These are phyloP conservation scores for Mastigias papua DNA, from an alignment of 30 jellyfish, hydroid and myxozoan species.

Conservation along the genomic window DNA sequence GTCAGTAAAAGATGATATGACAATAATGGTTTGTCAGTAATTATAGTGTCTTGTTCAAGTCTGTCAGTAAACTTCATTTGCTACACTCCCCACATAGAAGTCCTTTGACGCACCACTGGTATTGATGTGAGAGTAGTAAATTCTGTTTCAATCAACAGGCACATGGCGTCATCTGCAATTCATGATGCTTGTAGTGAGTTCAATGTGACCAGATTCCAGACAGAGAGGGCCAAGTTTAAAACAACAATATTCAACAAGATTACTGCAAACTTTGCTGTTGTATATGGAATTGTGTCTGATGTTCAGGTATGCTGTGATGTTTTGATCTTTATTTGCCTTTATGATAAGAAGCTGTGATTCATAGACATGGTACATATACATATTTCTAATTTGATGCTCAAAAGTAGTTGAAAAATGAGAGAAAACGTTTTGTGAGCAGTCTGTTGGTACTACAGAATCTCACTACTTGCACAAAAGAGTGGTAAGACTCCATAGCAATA, in stretches of 20 bases:
- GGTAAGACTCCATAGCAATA: too few relatives aligned
- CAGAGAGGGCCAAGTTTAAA: conserved; percentile 71
- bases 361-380: too few relatives aligned
- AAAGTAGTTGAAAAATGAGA: too few relatives aligned
- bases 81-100: background rate
- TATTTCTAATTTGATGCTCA: too few relatives aligned
- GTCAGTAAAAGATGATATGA: too few relatives aligned
- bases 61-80: background rate
- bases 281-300: conserved; percentile 65
- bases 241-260: conserved; percentile 40
- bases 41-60: too few relatives aligned
- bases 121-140: too few relatives aligned
- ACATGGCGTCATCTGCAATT: conserved; percentile 69
- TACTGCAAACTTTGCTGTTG: conserved; percentile 16
- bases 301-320: conserved; percentile 46
- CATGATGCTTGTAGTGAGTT: conserved; percentile 84
- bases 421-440: too few relatives aligned
- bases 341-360: too few relatives aligned
- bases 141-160: conserved; percentile 28
- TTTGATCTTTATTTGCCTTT: background rate
- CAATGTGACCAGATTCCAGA: conserved; percentile 73
- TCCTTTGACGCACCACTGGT: background rate
- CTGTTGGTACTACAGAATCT: too few relatives aligned
- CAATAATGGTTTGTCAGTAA: too few relatives aligned
- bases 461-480: too few relatives aligned